Evolutionary conservation across 2,797 vertebrate species (phyloP).

Genomic region (Poeciliopsis presidionis): DNA sequence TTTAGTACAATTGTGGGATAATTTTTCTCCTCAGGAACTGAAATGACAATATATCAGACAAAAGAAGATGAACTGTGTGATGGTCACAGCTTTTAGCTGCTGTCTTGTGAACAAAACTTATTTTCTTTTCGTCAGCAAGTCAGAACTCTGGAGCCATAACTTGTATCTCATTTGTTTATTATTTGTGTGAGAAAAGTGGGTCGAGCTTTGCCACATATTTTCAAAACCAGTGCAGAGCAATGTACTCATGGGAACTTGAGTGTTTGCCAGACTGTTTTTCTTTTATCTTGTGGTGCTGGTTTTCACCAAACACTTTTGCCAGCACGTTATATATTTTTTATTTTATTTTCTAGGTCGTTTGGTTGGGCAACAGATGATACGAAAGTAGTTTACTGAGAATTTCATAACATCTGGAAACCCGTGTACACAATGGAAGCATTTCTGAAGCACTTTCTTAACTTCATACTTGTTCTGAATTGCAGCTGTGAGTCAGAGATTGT

Average conservation of each 20-base stretch:
- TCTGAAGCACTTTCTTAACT: background rate
- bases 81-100: conserved; percentile 43
- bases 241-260: conserved; percentile 1
- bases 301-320: background rate
- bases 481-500: conserved; percentile 32
- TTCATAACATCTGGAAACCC: conserved; percentile 1
- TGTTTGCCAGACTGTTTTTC: background rate
- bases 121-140: conserved; percentile 40
- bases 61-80: too few relatives aligned
- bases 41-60: background rate
- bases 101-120: conserved; percentile 24
- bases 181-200: conserved; percentile 61
- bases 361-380: conserved; percentile 10
- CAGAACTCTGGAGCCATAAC: conserved; percentile 26
- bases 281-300: background rate
- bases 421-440: conserved; percentile 7
- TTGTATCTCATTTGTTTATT: conserved; percentile 54
- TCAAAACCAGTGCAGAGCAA: conserved; percentile 46
- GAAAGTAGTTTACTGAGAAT: background rate
- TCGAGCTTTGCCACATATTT: conserved; percentile 53
- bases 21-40: too few relatives aligned
- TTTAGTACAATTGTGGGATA: background rate
- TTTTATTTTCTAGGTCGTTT: conserved; percentile 25
- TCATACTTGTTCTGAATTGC: conserved; percentile 11
- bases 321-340: background rate